phyloP scores from a whole-genome alignment of 1,140 invertebrate genomes.

The Mercenaria mercenaria region DNA sequence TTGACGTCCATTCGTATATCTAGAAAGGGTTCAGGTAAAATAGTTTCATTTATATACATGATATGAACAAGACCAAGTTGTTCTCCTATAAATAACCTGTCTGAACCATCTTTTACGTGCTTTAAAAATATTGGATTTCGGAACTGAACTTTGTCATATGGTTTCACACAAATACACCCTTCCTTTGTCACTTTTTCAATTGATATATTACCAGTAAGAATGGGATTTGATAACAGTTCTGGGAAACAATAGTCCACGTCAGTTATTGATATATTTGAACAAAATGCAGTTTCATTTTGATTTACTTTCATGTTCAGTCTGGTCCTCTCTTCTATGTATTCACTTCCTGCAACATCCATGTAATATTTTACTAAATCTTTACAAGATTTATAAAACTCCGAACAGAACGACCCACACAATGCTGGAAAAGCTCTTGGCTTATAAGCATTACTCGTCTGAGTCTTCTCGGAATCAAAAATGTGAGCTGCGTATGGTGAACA shows the following conservation, averaged over 20 bases:
- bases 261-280: slow-evolving; percentile 66
- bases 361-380: slow-evolving; percentile 64
- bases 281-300: slow-evolving; percentile 71
- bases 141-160: slow-evolving; percentile 67
- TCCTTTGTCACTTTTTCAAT: slow-evolving; percentile 69
- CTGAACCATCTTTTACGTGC: slow-evolving; percentile 77
- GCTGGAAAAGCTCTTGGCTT: slow-evolving; percentile 74
- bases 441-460: neutral
- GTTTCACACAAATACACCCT: slow-evolving; percentile 83
- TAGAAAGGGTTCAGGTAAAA: slow-evolving; percentile 72
- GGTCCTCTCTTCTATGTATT: neutral
- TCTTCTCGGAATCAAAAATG: slow-evolving; percentile 78
- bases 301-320: slow-evolving; percentile 24
- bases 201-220: slow-evolving; percentile 72
- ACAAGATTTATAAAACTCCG: slow-evolving; percentile 73
- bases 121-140: slow-evolving; percentile 79
- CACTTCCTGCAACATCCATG: slow-evolving; percentile 16
- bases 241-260: slow-evolving; percentile 84
- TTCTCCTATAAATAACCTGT: slow-evolving; percentile 81
- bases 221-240: slow-evolving; percentile 74
- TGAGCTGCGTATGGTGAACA: slow-evolving; percentile 84
- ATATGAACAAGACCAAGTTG: slow-evolving; percentile 79
- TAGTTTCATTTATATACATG: slow-evolving; percentile 74
- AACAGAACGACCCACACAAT: slow-evolving; percentile 78
- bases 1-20: slow-evolving; percentile 68